Conservation (phyloP, 2,113 vertebrate genomes). For the Maccullochella peelii region DNA sequence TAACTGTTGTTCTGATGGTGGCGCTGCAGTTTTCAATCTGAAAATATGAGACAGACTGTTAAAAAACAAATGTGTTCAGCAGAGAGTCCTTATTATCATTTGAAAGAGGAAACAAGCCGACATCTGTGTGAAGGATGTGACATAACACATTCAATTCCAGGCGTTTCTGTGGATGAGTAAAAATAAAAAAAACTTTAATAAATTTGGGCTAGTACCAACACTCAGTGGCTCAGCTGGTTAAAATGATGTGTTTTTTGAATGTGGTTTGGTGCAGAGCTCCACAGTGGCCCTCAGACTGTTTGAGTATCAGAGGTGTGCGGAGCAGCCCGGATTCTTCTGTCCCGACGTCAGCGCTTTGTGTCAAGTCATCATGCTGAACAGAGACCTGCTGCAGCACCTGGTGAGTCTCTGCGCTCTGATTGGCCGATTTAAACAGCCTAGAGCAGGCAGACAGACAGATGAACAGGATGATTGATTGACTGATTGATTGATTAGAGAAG, state of each 20-base stretch:
- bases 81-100: background rate
- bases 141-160: too few species aligned
- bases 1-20: background rate
- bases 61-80: background rate
- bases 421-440: background rate
- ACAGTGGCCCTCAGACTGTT: background rate
- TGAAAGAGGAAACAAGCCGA: background rate
- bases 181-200: too few species aligned
- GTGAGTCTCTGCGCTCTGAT: slow-evolving; percentile 53
- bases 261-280: slow-evolving; percentile 22
- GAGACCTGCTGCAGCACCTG: slow-evolving; percentile 59
- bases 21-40: background rate
- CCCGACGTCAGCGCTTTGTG: rapidly evolving
- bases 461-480: background rate
- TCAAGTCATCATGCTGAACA: background rate
- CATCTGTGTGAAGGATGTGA: too few species aligned
- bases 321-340: background rate
- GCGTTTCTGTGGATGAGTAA: too few species aligned
- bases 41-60: too few species aligned
- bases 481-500: background rate
- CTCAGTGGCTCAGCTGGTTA: background rate
- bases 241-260: background rate
- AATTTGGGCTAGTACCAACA: too few species aligned
- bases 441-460: too few species aligned
- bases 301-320: background rate